A percentile compares a stretch with the other conserved stretches of the same genome.
Evolutionary conservation across 2,113 vertebrate genomes (phyloP).

Genomic region (Oreochromis aureus): DNA sequence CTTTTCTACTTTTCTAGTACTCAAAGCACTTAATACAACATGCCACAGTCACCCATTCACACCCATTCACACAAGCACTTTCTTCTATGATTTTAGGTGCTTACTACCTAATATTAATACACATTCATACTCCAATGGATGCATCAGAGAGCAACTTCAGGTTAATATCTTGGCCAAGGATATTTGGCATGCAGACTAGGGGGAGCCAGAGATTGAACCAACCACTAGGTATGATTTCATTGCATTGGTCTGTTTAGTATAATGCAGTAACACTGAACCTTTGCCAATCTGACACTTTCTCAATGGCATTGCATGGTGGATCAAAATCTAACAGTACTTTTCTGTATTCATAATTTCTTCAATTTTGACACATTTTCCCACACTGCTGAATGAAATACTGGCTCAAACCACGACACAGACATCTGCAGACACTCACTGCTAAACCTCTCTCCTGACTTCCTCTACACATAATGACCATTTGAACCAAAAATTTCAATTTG

Average conservation of each 20-base stretch:
- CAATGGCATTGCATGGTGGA: neutral
- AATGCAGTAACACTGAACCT: neutral
- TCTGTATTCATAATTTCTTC: neutral
- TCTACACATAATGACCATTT: neutral
- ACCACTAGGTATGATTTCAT: neutral
- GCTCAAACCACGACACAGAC: neutral
- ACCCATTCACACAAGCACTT: too few species aligned
- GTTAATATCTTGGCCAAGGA: neutral
- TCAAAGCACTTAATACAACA: too few species aligned
- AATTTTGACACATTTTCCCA: neutral
- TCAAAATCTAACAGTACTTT: neutral
- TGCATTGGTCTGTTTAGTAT: neutral
- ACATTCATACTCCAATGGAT: neutral
- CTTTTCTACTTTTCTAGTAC: too few species aligned
- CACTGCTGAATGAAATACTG: neutral
- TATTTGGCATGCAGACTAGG: neutral
- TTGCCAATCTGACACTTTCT: neutral
- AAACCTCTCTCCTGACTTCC: neutral
- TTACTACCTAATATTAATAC: neutral
- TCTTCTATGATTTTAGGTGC: neutral
- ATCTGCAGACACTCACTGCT: neutral
- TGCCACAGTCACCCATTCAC: too few species aligned
- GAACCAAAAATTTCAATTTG: neutral
- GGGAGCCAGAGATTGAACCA: neutral
- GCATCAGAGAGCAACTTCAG: neutral